phyloP scores from a whole-genome alignment of 2,113 vertebrate species.

The Chlamydotis undulata region DNA sequence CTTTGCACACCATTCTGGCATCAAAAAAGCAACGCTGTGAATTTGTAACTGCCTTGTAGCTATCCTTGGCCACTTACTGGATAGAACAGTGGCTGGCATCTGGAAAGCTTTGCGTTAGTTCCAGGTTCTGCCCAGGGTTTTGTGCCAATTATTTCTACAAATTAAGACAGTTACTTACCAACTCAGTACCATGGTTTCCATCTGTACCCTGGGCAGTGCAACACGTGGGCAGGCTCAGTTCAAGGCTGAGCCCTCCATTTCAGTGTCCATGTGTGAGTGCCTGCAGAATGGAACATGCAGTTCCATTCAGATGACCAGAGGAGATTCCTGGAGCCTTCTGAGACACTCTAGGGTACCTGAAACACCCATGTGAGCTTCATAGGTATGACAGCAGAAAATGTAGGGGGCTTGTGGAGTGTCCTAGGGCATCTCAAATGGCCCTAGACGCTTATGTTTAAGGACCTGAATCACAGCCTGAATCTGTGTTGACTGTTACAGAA shows the following conservation, averaged over 20 bases:
- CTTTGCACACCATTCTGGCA: neutral
- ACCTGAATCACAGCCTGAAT: neutral
- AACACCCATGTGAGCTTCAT: neutral
- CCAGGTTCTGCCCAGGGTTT: neutral
- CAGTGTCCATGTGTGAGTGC: too few species aligned
- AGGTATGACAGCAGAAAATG: neutral
- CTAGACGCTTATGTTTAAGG: neutral
- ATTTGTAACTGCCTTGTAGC: neutral
- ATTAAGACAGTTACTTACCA: neutral
- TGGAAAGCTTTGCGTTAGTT: neutral
- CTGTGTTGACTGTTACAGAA: neutral
- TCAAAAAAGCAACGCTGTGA: neutral
- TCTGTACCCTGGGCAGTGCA: neutral
- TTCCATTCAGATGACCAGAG: neutral
- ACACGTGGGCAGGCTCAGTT: neutral
- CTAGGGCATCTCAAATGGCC: neutral
- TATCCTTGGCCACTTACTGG: neutral
- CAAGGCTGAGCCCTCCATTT: neutral
- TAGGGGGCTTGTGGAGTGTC: neutral
- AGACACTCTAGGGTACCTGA: neutral
- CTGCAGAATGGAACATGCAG: neutral
- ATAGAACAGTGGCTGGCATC: neutral
- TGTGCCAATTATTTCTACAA: neutral
- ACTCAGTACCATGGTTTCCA: accelerated
- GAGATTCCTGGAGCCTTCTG: neutral